Base-by-base conservation (phyloP, 92 coral and sea anemone genomes). In the Epizoanthus rinbou region DNA sequence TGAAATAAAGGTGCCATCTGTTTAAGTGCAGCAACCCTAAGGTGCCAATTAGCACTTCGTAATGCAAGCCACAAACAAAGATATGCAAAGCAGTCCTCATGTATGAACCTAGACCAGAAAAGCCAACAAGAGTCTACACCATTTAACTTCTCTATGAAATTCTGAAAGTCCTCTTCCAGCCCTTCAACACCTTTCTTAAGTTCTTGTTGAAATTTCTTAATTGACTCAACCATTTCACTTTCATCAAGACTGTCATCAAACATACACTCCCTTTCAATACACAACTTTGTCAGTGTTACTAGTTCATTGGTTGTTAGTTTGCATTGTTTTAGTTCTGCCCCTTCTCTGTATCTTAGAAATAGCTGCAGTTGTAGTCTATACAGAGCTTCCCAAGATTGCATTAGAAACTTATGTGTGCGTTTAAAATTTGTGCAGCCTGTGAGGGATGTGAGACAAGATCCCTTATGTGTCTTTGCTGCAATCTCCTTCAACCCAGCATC, bases 1-100 rank as follows among this genome's bases (percentile, higher is more conserved):
- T 70, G 75, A 70, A 70, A 70, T 57, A 70, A 70, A 23, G 75
- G 75, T 70, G 75, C 75, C 75, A 70, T 70, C 50, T 13, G 76
- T 72, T 72, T 72, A 23, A 72, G 50, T 25, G 76, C 19, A 22
- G 76, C 60, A 22, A 72, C 57, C 25, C 76, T 33, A 28, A 72
- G 23, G 54, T 57, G 47, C 76, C 76, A 72, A 57, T 57, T 19
- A 17, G 58, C 76, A 72, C 76, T 72, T 72, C 60, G 22, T 10
- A 72, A 21, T 72, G 59, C 76, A 5, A 72, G 37, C 76, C 76
- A 72, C 59, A 72, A 47, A n/a, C 23, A 57, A 9, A 72, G 25
- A 54, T 72, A 50, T 5, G 76, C 33, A 21, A 19, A 35, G 58
- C 47, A 72, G 52, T 72, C 52, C 2, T 43, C 56, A 24, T 47